Conservation (phyloP, 2,888 invertebrate genomes). For the Cheilosia impressa region DNA sequence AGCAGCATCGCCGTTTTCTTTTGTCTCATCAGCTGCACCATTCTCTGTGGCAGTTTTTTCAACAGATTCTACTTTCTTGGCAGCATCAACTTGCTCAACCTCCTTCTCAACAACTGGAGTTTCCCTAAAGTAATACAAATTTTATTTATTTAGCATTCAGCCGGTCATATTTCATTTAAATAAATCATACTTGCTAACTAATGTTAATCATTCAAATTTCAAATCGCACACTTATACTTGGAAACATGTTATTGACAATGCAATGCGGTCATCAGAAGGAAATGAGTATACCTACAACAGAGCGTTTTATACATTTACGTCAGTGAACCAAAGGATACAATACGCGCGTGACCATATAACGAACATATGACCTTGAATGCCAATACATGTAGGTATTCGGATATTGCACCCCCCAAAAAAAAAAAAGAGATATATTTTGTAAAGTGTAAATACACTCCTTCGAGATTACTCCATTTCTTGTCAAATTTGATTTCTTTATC, state of each 20-base stretch:
- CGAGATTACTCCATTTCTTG: too few relatives aligned
- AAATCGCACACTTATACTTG: not conserved
- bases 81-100: slow-evolving; percentile 81
- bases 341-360: not conserved
- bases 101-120: slow-evolving; percentile 83
- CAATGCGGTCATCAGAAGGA: not conserved
- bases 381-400: not conserved
- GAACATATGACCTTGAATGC: not conserved
- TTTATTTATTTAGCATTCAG: not conserved
- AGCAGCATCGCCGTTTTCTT: slow-evolving; percentile 80
- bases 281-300: not conserved
- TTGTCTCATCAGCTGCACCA: slow-evolving; percentile 79
- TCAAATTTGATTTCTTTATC: not conserved
- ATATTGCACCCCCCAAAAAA: not conserved
- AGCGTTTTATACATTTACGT: not conserved
- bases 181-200: slow-evolving; percentile 3
- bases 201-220: not conserved
- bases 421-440: not conserved
- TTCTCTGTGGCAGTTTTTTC: slow-evolving; percentile 80
- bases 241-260: not conserved
- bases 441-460: too few relatives aligned
- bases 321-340: not conserved
- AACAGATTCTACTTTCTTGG: slow-evolving; percentile 79
- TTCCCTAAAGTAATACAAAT: slow-evolving; percentile 78
- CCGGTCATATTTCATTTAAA: not conserved